A percentile compares a stretch with the other conserved stretches of the same genome.
These are phyloP conservation scores for Luehdorfia chinensis DNA, from an alignment of 1,140 invertebrate species.

Conservation along the genomic window DNA sequence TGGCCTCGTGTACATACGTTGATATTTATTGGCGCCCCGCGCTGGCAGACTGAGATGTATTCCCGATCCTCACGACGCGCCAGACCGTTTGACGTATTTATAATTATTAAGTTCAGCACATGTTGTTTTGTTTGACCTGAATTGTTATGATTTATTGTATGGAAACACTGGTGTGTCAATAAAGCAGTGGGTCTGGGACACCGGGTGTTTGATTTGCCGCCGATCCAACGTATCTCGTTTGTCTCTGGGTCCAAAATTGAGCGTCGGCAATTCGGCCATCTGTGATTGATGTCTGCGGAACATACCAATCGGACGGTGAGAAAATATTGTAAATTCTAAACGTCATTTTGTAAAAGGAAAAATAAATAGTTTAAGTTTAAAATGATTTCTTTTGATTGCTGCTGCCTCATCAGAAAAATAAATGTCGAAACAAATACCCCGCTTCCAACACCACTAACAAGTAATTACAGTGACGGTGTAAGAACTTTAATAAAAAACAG, in stretches of 20 bases:
- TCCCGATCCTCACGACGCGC: conserved; percentile 46
- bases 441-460: too few species aligned
- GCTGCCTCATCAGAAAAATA: conserved; percentile 28
- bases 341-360: conserved; percentile 72
- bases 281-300: conserved; percentile 49
- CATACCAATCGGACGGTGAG: conserved; percentile 46
- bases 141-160: conserved; percentile 76
- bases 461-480: too few species aligned
- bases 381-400: conserved; percentile 57
- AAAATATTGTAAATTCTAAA: conserved; percentile 73
- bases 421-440: not conserved
- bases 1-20: conserved; percentile 69
- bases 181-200: conserved; percentile 73
- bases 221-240: conserved; percentile 49
- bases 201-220: conserved; percentile 70
- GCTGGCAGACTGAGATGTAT: conserved; percentile 47
- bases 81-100: conserved; percentile 64
- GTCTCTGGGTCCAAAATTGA: conserved; percentile 64
- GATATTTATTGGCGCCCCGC: conserved; percentile 68
- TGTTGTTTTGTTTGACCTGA: conserved; percentile 75
- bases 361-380: conserved; percentile 76
- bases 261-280: conserved; percentile 42
- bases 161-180: conserved; percentile 73
- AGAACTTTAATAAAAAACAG: too few species aligned
- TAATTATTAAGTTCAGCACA: conserved; percentile 69